Conservation (phyloP, 2,888 invertebrate genomes). For the Callosobruchus maculatus region DNA sequence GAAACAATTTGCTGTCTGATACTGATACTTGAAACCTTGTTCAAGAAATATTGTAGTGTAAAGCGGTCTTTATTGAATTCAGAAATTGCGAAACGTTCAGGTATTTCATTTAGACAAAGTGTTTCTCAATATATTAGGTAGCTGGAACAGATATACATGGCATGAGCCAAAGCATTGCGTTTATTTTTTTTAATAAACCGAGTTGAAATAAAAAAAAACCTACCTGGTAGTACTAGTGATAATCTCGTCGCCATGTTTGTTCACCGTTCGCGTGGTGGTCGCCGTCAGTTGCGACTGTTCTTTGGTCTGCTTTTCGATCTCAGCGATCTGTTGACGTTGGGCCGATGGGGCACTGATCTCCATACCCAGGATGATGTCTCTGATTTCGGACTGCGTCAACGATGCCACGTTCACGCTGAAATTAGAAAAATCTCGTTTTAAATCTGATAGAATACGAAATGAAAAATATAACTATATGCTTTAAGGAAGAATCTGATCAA, state of each 20-base stretch:
- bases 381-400: slow-evolving; percentile 97
- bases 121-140: no score
- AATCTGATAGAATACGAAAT: slow-evolving; percentile 6
- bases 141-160: no score
- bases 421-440: slow-evolving; percentile 8
- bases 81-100: no score
- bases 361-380: slow-evolving; percentile 99
- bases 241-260: slow-evolving; percentile 99
- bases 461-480: slow-evolving; percentile 8
- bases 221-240: slow-evolving; percentile 88
- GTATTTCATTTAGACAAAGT: no score
- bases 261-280: slow-evolving; percentile 96
- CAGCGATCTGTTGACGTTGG: slow-evolving; percentile 98
- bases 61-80: no score
- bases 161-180: no score
- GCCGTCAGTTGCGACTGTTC: slow-evolving; percentile 98
- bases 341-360: slow-evolving; percentile 99
- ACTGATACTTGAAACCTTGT: no score
- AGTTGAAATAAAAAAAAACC: no score
- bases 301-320: slow-evolving; percentile 99
- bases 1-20: no score
- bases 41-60: no score
- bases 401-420: slow-evolving; percentile 94
- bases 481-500: no score
- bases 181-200: no score